phyloP scores from a whole-genome alignment of 2,113 vertebrate genomes.

The Pachycephala philippinensis region DNA sequence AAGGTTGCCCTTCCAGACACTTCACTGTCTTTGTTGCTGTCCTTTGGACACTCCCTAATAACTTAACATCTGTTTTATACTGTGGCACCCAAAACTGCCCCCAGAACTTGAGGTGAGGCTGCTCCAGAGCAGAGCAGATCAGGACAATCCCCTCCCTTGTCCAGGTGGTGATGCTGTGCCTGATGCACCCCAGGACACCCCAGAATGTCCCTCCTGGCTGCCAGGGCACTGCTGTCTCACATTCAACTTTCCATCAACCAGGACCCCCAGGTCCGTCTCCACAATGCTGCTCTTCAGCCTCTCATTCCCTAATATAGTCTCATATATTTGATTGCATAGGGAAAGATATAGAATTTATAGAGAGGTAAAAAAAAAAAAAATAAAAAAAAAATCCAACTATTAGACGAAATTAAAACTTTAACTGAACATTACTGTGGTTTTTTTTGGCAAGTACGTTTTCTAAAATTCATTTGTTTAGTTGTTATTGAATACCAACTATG shows the following conservation, averaged over 20 bases:
- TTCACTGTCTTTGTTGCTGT: neutral
- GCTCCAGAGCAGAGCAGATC: neutral
- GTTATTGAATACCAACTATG: neutral
- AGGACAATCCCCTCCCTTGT: neutral
- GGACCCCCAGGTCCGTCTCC: too few species aligned
- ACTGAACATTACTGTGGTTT: neutral
- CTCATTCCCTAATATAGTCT: neutral
- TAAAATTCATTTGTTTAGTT: neutral
- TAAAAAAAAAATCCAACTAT: neutral
- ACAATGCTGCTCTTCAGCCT: neutral
- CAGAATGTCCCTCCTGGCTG: neutral
- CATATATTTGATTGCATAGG: too few species aligned
- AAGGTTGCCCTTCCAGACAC: neutral
- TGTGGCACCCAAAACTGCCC: too few species aligned
- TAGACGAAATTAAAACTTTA: neutral
- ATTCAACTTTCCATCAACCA: fast-evolving
- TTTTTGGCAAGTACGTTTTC: neutral
- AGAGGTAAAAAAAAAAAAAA: neutral
- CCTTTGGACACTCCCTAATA: neutral
- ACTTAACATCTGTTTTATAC: too few species aligned
- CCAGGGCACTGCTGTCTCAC: neutral
- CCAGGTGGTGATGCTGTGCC: fast-evolving
- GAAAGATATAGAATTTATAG: neutral
- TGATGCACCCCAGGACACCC: neutral
- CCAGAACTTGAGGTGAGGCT: fast-evolving